Evolutionary conservation across 2,113 vertebrate genomes (phyloP).

Genomic region (Dinomys branickii): DNA sequence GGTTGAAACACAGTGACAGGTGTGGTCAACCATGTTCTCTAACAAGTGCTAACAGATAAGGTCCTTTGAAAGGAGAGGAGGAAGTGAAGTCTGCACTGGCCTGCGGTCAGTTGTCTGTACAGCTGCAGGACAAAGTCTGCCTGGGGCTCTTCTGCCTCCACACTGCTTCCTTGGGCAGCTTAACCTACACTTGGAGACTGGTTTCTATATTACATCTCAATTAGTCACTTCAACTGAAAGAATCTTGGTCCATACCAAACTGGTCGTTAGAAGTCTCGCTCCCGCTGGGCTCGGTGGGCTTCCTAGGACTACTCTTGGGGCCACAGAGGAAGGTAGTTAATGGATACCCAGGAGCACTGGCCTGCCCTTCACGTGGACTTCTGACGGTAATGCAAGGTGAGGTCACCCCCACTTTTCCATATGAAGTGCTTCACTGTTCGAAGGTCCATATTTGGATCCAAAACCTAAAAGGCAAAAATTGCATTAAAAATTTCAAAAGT

Average conservation of each 20-base stretch:
- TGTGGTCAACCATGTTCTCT: slow-evolving; percentile 67
- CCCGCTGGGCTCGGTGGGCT: slow-evolving; percentile 85
- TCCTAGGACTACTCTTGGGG: slow-evolving; percentile 85
- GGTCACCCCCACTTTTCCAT: slow-evolving; percentile 98
- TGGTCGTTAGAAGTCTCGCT: slow-evolving; percentile 82
- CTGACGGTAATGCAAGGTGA: slow-evolving; percentile 98
- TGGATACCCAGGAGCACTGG: slow-evolving; percentile 45
- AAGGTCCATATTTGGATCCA: slow-evolving; percentile 99
- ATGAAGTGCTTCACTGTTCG: slow-evolving; percentile 97
- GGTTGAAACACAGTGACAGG: slow-evolving; percentile 73
- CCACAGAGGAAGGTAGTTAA: slow-evolving; percentile 83
- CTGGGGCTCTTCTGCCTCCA: slow-evolving; percentile 68
- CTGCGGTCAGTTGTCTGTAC: slow-evolving; percentile 85
- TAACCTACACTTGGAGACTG: slow-evolving; percentile 83
- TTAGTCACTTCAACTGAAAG: slow-evolving; percentile 85
- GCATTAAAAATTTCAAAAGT: neutral
- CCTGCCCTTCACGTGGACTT: slow-evolving; percentile 88
- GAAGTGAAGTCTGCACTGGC: slow-evolving; percentile 82
- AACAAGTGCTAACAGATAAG: slow-evolving; percentile 74
- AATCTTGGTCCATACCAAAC: slow-evolving; percentile 82
- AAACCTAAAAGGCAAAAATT: slow-evolving; percentile 87
- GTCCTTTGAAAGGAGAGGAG: slow-evolving; percentile 75
- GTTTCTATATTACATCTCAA: slow-evolving; percentile 86
- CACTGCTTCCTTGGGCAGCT: slow-evolving; percentile 79
- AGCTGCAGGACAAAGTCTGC: slow-evolving; percentile 77